Conservation (phyloP, 2,113 vertebrate species). For the Kobus ellipsiprymnus region DNA sequence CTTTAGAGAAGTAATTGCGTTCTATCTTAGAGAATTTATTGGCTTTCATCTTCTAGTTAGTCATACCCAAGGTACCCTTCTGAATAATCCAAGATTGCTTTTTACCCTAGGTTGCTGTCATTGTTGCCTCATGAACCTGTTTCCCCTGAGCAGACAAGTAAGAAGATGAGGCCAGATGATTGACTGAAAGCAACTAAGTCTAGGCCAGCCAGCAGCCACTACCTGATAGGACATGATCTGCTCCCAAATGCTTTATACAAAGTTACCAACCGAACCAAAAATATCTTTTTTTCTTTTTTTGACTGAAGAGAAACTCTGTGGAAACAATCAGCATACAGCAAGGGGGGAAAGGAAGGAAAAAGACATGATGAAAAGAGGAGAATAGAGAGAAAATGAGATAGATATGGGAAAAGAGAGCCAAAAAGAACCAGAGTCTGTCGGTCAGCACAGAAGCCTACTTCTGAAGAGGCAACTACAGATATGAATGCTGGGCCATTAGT, state of each 20-base stretch:
- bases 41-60: background rate
- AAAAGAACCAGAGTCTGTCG: background rate
- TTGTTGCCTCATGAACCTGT: too few species aligned
- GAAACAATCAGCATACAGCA: background rate
- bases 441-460: background rate
- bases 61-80: background rate
- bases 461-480: background rate
- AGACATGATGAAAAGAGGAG: background rate
- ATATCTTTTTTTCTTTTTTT: background rate
- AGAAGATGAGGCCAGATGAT: background rate
- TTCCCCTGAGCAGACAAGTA: too few species aligned
- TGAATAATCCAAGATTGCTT: background rate
- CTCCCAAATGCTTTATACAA: background rate
- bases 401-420: background rate
- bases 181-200: background rate
- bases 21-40: background rate
- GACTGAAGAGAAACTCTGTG: background rate
- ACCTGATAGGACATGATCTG: too few species aligned
- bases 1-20: background rate
- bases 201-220: background rate
- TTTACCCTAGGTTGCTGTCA: background rate
- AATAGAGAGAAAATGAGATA: background rate
- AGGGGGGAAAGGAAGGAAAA: background rate
- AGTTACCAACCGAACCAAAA: background rate
- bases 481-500: background rate